These are phyloP conservation scores for Eupelmus urozonus DNA, from an alignment of 2,888 invertebrate species.

Conservation along the genomic window DNA sequence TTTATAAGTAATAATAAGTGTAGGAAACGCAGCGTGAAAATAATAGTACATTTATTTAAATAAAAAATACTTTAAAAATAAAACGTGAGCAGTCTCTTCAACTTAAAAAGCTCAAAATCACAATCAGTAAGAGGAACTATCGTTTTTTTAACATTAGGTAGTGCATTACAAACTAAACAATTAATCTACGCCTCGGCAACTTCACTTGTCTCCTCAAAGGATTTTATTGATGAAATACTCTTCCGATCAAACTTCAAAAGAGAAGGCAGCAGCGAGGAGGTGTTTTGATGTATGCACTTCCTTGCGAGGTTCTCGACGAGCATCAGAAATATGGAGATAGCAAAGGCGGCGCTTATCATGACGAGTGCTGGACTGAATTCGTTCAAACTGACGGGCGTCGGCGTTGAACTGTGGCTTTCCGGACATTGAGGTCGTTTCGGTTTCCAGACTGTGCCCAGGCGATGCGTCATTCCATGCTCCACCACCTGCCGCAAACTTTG, in stretches of 20 bases:
- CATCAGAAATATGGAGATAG: conserved; percentile 62
- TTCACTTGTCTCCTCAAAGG: background rate
- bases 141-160: no score
- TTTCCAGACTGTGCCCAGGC: conserved; percentile 65
- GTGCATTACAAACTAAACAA: no score
- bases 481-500: conserved; percentile 66
- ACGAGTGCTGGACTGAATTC: conserved; percentile 69
- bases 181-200: background rate
- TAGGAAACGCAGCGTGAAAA: background rate
- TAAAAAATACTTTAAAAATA: no score
- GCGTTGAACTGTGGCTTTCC: conserved; percentile 66
- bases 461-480: conserved; percentile 65
- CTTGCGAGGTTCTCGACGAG: conserved; percentile 60
- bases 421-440: conserved; percentile 66
- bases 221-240: background rate
- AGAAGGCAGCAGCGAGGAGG: background rate
- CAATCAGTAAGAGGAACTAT: no score
- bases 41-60: background rate
- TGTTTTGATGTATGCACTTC: background rate
- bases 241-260: background rate
- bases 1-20: background rate
- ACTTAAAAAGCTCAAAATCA: no score
- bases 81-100: no score
- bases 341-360: conserved; percentile 62
- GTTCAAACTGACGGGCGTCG: conserved; percentile 65